Evolutionary conservation across 2,888 invertebrate genomes (phyloP).

Genomic region (Teleiodes luculella): DNA sequence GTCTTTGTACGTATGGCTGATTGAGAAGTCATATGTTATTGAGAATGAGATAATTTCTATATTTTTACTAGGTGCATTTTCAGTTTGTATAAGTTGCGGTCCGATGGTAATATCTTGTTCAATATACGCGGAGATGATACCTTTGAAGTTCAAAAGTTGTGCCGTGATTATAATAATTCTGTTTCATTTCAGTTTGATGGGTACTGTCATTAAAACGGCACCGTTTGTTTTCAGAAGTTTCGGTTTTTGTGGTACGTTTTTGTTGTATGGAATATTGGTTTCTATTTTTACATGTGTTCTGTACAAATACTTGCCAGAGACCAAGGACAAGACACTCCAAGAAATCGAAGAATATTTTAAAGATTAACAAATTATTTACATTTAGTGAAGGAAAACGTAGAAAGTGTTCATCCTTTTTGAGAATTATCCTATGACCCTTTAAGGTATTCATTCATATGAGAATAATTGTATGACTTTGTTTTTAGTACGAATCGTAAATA

Average conservation of each 20-base stretch:
- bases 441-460: too few species aligned
- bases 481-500: too few species aligned
- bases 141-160: slow-evolving; percentile 43
- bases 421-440: too few species aligned
- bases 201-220: slow-evolving; percentile 43
- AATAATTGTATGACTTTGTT: too few species aligned
- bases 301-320: slow-evolving; percentile 30
- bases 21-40: slow-evolving; percentile 30
- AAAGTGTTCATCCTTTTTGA: too few species aligned
- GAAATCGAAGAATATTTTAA: slow-evolving; percentile 14
- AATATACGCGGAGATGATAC: slow-evolving; percentile 49
- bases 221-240: slow-evolving; percentile 41
- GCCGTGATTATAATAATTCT: slow-evolving; percentile 39
- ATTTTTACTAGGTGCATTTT: slow-evolving; percentile 41
- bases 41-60: slow-evolving; percentile 46
- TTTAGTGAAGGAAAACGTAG: too few species aligned
- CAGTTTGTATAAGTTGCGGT: slow-evolving; percentile 50
- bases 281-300: slow-evolving; percentile 23
- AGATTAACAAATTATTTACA: not conserved
- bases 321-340: slow-evolving; percentile 29
- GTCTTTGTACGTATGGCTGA: slow-evolving; percentile 48
- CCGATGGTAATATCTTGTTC: slow-evolving; percentile 51
- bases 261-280: slow-evolving; percentile 25
- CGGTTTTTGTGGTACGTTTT: slow-evolving; percentile 45
- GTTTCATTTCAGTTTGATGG: slow-evolving; percentile 40